Conservation (phyloP, 1,140 invertebrate genomes). For the Rhopalosiphum maidis region DNA sequence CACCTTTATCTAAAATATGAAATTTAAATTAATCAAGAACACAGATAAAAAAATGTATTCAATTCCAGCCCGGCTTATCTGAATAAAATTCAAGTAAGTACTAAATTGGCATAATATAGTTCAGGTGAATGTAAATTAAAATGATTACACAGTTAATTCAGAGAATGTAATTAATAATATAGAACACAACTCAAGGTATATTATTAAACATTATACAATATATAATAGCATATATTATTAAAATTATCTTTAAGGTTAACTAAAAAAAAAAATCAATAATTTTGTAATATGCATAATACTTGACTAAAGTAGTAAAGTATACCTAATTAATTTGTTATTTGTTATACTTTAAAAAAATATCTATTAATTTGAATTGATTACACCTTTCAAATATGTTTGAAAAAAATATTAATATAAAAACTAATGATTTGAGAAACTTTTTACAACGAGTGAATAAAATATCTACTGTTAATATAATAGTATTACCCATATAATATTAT, state of each 20-base stretch:
- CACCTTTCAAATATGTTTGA: background rate
- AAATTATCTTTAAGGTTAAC: background rate
- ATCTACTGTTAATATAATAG: background rate
- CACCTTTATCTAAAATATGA: background rate
- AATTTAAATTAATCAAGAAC: background rate
- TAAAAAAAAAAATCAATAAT: background rate
- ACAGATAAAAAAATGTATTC: background rate
- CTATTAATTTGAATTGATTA: background rate
- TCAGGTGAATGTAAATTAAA: background rate
- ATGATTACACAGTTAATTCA: background rate
- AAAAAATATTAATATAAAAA: background rate
- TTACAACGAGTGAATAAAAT: background rate
- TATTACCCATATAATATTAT: background rate
- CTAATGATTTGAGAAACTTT: background rate
- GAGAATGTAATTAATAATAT: background rate
- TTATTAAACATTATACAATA: background rate
- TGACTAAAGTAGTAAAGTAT: background rate
- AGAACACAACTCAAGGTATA: background rate
- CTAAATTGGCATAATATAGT: background rate
- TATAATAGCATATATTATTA: too few relatives aligned
- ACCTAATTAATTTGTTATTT: background rate
- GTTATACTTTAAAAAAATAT: background rate
- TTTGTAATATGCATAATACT: background rate
- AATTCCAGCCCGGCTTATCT: background rate
- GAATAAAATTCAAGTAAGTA: background rate